A percentile compares a stretch with the other conserved stretches of the same genome.
phyloP scores from a whole-genome alignment of 2,888 invertebrate genomes.

The Junonia oenone region DNA sequence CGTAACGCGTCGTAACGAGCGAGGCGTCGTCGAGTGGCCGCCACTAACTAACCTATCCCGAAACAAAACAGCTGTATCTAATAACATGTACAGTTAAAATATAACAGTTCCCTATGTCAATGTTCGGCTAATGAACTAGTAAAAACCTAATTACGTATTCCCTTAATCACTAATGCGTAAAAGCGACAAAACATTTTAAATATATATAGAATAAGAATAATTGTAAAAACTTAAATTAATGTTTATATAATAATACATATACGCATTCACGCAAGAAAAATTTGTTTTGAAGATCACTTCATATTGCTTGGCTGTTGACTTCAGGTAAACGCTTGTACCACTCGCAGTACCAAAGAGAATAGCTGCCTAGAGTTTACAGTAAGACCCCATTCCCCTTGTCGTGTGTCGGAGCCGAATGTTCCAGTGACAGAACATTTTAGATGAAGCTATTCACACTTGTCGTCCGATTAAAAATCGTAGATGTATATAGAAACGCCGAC shows the following conservation, averaged over 20 bases:
- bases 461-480: too few relatives aligned
- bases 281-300: too few relatives aligned
- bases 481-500: too few relatives aligned
- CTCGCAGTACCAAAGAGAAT: too few relatives aligned
- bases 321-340: conserved; percentile 10
- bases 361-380: conserved; percentile 6
- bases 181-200: conserved; percentile 9
- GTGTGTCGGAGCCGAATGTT: too few relatives aligned
- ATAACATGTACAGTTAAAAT: conserved; percentile 2
- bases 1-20: background rate
- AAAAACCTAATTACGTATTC: conserved; percentile 1
- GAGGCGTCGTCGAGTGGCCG: background rate
- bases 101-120: conserved; percentile 12
- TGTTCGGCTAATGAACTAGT: conserved; percentile 13
- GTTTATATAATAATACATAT: conserved; percentile 1
- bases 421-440: too few relatives aligned
- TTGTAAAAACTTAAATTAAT: conserved; percentile 8
- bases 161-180: conserved; percentile 1
- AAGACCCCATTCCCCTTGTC: background rate
- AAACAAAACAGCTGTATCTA: conserved; percentile 1
- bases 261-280: background rate
- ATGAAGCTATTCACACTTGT: too few relatives aligned
- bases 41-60: background rate
- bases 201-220: too few relatives aligned
- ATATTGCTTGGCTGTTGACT: conserved; percentile 22